phyloP scores from a whole-genome alignment of 2,113 vertebrate species.

The Protobothrops flavoviridis region DNA sequence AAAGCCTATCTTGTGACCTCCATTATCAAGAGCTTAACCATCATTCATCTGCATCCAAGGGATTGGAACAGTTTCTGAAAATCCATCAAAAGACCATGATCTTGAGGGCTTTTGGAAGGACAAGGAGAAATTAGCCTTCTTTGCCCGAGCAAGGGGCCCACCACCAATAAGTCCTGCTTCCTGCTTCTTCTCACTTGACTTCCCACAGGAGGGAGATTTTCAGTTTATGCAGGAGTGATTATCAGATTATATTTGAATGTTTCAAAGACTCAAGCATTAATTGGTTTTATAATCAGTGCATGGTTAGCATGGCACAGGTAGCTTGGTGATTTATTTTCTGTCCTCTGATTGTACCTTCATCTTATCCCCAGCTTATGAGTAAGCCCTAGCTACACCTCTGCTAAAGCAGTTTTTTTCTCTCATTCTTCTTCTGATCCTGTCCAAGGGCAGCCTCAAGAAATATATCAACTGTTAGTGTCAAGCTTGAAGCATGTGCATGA shows the following conservation, averaged over 20 bases:
- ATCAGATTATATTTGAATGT: not conserved
- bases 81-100: not conserved
- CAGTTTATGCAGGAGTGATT: not conserved
- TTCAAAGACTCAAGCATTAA: not conserved
- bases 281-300: not conserved
- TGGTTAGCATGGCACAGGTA: not conserved
- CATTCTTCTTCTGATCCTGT: not conserved
- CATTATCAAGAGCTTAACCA: not conserved
- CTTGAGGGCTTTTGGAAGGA: not conserved
- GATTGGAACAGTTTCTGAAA: not conserved
- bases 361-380: not conserved
- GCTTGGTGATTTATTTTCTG: not conserved
- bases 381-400: not conserved
- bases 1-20: not conserved
- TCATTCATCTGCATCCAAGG: not conserved
- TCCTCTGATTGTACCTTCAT: not conserved
- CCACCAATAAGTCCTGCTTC: not conserved
- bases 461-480: not conserved
- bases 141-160: not conserved
- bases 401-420: not conserved
- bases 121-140: not conserved
- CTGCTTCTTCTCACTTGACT: not conserved
- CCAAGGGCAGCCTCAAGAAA: not conserved
- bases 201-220: not conserved
- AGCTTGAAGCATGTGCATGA: too few species aligned